Conservation (phyloP, 2,888 invertebrate species). For the Acanthococcus lagerstroemiae region DNA sequence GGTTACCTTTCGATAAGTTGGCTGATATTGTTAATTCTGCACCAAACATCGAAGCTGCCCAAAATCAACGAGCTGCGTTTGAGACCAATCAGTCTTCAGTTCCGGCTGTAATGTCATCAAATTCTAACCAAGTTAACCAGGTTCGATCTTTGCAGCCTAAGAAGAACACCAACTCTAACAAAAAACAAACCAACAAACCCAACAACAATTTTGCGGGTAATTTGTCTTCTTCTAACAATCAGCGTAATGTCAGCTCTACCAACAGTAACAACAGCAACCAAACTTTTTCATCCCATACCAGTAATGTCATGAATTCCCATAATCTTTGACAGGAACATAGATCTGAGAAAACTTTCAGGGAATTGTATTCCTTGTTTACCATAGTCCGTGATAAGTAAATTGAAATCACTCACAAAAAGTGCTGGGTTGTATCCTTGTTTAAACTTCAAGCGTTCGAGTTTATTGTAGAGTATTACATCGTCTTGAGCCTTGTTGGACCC, state of each 20-base stretch:
- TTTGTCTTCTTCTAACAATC: background rate
- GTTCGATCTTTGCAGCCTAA: background rate
- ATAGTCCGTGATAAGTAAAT: too few relatives aligned
- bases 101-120: background rate
- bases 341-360: too few relatives aligned
- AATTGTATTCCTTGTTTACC: too few relatives aligned
- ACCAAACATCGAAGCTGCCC: background rate
- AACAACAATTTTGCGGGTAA: too few relatives aligned
- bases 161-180: background rate
- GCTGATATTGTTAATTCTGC: background rate
- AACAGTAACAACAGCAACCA: background rate
- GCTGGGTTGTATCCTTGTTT: too few relatives aligned
- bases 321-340: too few relatives aligned
- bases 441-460: too few relatives aligned
- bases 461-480: too few relatives aligned
- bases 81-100: background rate
- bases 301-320: too few relatives aligned
- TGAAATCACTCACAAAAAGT: too few relatives aligned
- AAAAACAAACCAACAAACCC: background rate
- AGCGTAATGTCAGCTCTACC: background rate
- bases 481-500: too few relatives aligned
- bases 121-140: background rate
- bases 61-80: background rate
- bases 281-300: background rate
- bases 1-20: too few relatives aligned